These are phyloP conservation scores for Semnornis frantzii DNA, from an alignment of 2,113 vertebrate species.

Conservation along the genomic window DNA sequence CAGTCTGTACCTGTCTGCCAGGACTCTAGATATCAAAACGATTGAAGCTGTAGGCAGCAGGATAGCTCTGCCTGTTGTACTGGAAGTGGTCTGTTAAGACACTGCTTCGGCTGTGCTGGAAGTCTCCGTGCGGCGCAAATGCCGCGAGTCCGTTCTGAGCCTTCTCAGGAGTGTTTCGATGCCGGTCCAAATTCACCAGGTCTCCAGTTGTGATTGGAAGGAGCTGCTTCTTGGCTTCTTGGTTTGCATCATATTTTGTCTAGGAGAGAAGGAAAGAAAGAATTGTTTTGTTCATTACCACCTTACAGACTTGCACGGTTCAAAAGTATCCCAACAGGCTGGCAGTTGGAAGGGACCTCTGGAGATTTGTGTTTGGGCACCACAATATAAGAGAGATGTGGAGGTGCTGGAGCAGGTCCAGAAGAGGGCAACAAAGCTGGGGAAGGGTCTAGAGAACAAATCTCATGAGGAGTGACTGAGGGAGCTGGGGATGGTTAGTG, in stretches of 20 bases:
- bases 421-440: too few relatives aligned
- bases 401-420: too few relatives aligned
- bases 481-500: too few relatives aligned
- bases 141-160: slow-evolving; percentile 83
- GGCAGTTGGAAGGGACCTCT: too few relatives aligned
- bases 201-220: slow-evolving; percentile 85
- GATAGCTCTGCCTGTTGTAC: slow-evolving; percentile 85
- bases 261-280: slow-evolving; percentile 22
- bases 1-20: not conserved
- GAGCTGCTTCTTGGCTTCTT: slow-evolving; percentile 87
- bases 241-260: slow-evolving; percentile 89
- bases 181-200: slow-evolving; percentile 78
- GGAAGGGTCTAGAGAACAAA: too few relatives aligned
- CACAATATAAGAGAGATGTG: too few relatives aligned
- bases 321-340: not conserved
- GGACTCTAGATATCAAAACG: slow-evolving; percentile 88
- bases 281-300: not conserved
- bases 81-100: slow-evolving; percentile 90
- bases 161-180: slow-evolving; percentile 74
- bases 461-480: too few relatives aligned
- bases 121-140: slow-evolving; percentile 79
- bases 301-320: accelerated
- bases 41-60: slow-evolving; percentile 74
- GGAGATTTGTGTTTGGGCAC: too few relatives aligned
- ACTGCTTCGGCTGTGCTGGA: slow-evolving; percentile 81